Conservation (phyloP, 2,113 vertebrate species). For the Haemorhous mexicanus region DNA sequence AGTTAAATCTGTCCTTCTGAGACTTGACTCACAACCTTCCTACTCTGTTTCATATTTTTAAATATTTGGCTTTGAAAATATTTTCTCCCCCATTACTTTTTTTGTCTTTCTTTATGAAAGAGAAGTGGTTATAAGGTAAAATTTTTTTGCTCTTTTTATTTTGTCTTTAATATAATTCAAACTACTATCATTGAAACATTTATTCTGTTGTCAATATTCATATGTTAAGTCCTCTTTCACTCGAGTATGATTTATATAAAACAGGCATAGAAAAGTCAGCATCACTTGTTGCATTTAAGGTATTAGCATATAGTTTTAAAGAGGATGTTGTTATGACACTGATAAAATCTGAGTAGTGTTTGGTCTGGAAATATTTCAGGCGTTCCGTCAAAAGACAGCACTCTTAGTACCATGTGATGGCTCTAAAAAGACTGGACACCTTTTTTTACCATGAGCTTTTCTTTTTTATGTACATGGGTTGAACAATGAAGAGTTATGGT, state of each 20-base stretch:
- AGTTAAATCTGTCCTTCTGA: constrained; percentile 16
- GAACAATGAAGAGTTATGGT: background rate
- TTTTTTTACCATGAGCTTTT: background rate
- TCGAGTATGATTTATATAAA: background rate
- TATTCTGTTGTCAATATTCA: background rate
- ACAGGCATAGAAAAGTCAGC: background rate
- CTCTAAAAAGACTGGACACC: background rate
- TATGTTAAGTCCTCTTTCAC: background rate
- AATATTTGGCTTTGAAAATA: background rate
- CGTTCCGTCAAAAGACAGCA: background rate
- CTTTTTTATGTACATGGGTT: background rate
- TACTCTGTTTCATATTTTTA: background rate
- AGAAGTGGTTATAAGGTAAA: background rate
- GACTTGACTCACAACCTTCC: background rate
- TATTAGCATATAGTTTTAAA: background rate
- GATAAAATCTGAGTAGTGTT: background rate
- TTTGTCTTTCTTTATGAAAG: background rate
- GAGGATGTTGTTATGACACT: background rate
- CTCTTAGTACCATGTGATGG: background rate
- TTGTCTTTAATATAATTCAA: background rate
- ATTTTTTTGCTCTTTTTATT: background rate
- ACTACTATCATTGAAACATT: background rate
- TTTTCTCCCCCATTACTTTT: background rate
- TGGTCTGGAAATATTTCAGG: background rate
- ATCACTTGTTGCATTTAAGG: background rate